Percentiles rank a stretch among this genome's conserved stretches.
Conservation (phyloP, 1,140 invertebrate species). For the Gonatopus flavifemur region DNA sequence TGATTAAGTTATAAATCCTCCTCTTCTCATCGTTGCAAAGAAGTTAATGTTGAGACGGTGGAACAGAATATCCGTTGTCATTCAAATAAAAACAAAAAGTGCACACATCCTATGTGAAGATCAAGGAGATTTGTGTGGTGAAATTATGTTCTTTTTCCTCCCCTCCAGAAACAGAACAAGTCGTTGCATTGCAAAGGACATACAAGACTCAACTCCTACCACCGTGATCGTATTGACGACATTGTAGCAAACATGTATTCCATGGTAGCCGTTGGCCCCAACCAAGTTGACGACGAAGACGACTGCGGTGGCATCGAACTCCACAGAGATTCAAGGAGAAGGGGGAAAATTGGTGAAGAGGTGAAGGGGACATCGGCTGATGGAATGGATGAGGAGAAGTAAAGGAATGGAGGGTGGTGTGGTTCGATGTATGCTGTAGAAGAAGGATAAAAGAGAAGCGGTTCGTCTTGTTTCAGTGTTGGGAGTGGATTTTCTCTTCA, state of each 20-base stretch:
- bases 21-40: no score
- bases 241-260: constrained; percentile 37
- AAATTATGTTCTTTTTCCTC: neutral
- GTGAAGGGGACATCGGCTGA: neutral
- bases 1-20: no score
- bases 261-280: no score
- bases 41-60: no score
- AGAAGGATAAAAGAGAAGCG: constrained; percentile 13
- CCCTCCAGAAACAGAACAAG: neutral
- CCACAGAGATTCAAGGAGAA: constrained; percentile 1
- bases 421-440: no score
- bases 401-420: neutral
- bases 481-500: constrained; percentile 44
- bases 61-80: no score
- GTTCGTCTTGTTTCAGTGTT: constrained; percentile 38
- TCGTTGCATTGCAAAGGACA: no score
- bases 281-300: no score
- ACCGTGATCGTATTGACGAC: no score
- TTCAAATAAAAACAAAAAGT: no score
- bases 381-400: constrained; percentile 5
- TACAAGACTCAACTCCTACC: no score
- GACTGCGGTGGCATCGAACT: constrained; percentile 33
- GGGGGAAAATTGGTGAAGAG: constrained; percentile 14
- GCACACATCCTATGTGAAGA: constrained; percentile 7
- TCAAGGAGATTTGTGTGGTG: constrained; percentile 1